Conservation (phyloP, 1,140 invertebrate genomes). For the Drosophila bocki region DNA sequence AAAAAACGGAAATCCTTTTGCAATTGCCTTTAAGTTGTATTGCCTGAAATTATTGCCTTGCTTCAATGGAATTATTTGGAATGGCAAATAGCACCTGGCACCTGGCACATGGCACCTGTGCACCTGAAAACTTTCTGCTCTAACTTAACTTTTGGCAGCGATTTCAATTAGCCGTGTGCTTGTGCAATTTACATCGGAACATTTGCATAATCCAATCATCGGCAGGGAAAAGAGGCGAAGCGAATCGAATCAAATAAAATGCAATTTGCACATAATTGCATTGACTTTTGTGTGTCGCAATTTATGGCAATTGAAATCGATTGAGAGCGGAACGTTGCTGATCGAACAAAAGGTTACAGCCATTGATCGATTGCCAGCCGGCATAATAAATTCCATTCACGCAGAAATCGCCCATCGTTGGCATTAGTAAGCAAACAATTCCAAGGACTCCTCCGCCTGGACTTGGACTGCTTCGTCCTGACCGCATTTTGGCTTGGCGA, state of each 20-base stretch:
- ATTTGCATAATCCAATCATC: constrained; percentile 73
- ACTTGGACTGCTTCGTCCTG: constrained; percentile 21
- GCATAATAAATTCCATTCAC: constrained; percentile 43
- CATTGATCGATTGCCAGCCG: constrained; percentile 44
- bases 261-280: constrained; percentile 73
- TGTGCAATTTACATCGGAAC: constrained; percentile 35
- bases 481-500: constrained; percentile 32
- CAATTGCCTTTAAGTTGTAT: constrained; percentile 11
- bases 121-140: constrained; percentile 8
- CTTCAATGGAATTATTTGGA: constrained; percentile 13
- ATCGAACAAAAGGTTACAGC: constrained; percentile 28
- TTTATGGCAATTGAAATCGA: constrained; percentile 70
- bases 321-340: constrained; percentile 22
- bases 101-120: neutral
- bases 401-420: constrained; percentile 22
- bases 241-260: constrained; percentile 62
- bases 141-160: constrained; percentile 27
- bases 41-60: constrained; percentile 27
- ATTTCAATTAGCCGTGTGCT: constrained; percentile 54
- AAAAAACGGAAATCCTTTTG: constrained; percentile 36
- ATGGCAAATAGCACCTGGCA: neutral
- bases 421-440: constrained; percentile 17
- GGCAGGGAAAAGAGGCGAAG: neutral
- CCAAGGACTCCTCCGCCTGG: too few species aligned
- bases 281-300: constrained; percentile 57